These are phyloP conservation scores for Mola mola DNA, from an alignment of 2,113 vertebrate species.

Conservation along the genomic window DNA sequence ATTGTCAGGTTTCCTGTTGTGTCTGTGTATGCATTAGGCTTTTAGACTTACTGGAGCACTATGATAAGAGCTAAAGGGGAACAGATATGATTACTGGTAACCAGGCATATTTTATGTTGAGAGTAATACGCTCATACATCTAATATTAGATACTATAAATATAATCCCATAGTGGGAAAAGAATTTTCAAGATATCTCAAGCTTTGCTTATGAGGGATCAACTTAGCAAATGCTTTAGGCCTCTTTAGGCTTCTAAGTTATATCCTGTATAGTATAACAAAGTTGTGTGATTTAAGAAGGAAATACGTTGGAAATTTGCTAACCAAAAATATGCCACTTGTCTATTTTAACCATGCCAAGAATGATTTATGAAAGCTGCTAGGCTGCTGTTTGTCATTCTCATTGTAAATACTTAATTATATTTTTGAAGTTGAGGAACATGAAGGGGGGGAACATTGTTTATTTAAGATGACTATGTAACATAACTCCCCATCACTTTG, in stretches of 20 bases:
- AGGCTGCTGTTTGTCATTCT: conserved; percentile 47
- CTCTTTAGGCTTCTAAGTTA: conserved; percentile 8
- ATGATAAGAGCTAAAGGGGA: conserved; percentile 51
- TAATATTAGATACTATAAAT: conserved; percentile 23
- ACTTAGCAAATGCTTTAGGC: too few relatives aligned
- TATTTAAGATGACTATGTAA: conserved; percentile 40
- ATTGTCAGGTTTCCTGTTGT: not conserved
- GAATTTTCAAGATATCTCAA: conserved; percentile 3
- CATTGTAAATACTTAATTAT: conserved; percentile 57
- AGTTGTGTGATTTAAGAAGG: not conserved
- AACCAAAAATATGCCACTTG: conserved; percentile 31
- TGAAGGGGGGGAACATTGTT: conserved; percentile 30
- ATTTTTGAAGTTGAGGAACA: conserved; percentile 44
- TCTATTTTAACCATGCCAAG: conserved; percentile 34
- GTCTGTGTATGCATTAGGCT: not conserved
- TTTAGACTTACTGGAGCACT: conserved; percentile 51
- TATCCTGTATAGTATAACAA: too few relatives aligned
- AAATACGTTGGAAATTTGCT: conserved; percentile 1
- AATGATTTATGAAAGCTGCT: conserved; percentile 26
- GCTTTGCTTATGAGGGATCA: conserved; percentile 2
- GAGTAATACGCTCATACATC: conserved; percentile 19
- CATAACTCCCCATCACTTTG: conserved; percentile 31
- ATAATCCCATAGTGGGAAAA: conserved; percentile 20
- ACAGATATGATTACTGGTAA: conserved; percentile 54
- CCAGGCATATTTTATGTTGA: conserved; percentile 38